Evolutionary conservation across 2,888 invertebrate species (phyloP).

Genomic region (Metopia argyrocephala): DNA sequence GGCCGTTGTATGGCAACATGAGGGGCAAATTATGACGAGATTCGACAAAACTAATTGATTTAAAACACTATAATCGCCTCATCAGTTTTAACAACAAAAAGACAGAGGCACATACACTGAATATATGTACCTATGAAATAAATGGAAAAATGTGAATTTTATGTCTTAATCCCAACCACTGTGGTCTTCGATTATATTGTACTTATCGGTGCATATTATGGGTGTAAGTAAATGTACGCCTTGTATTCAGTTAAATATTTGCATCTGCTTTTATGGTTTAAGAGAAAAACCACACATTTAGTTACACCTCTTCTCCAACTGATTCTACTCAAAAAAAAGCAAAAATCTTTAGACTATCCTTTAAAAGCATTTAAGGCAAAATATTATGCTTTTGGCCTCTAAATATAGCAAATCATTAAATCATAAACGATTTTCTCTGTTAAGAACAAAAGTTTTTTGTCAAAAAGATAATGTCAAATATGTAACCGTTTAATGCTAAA

Average conservation of each 20-base stretch:
- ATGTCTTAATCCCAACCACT: slow-evolving; percentile 54
- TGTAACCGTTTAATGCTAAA: slow-evolving; percentile 48
- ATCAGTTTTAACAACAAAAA: slow-evolving; percentile 59
- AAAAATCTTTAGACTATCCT: too few relatives aligned
- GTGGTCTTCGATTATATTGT: slow-evolving; percentile 62
- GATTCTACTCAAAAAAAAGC: too few relatives aligned
- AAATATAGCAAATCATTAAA: slow-evolving; percentile 60
- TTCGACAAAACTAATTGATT: slow-evolving; percentile 79
- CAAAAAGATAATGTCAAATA: slow-evolving; percentile 39
- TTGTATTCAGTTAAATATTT: slow-evolving; percentile 5
- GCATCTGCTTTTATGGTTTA: slow-evolving; percentile 60
- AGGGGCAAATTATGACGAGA: slow-evolving; percentile 75
- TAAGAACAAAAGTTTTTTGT: slow-evolving; percentile 19
- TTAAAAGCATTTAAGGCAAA: slow-evolving; percentile 6
- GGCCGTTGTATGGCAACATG: slow-evolving; percentile 64
- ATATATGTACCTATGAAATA: not conserved
- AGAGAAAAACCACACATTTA: slow-evolving; percentile 57
- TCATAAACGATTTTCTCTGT: slow-evolving; percentile 59
- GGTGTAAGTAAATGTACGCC: slow-evolving; percentile 52
- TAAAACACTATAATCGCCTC: slow-evolving; percentile 74
- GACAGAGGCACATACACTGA: not conserved
- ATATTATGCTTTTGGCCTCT: slow-evolving; percentile 43
- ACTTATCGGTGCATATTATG: slow-evolving; percentile 21
- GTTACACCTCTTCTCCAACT: slow-evolving; percentile 41
- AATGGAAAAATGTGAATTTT: slow-evolving; percentile 21